Evolutionary conservation across 2,888 invertebrate species (phyloP).

Genomic region (Volucella zonaria): DNA sequence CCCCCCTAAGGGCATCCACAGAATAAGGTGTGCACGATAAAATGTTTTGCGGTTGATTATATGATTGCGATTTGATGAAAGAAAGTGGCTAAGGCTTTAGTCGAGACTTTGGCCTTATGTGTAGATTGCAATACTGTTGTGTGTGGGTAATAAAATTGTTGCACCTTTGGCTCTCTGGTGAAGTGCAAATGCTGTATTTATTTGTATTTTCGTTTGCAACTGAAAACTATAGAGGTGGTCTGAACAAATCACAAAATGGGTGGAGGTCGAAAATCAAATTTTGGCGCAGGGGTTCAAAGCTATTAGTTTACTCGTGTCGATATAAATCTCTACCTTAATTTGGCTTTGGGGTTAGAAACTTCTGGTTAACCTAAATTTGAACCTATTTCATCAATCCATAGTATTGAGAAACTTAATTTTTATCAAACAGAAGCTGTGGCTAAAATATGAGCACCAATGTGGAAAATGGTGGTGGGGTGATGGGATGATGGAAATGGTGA

Average conservation of each 20-base stretch:
- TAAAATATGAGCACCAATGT: too few relatives aligned
- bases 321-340: background rate
- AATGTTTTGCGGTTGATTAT: slow-evolving; percentile 73
- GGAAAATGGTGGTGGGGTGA: too few relatives aligned
- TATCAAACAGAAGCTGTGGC: too few relatives aligned
- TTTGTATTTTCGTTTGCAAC: slow-evolving; percentile 58
- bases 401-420: background rate
- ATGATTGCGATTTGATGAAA: slow-evolving; percentile 71
- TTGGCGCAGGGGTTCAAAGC: slow-evolving; percentile 35
- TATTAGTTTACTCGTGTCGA: slow-evolving; percentile 2
- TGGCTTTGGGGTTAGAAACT: background rate
- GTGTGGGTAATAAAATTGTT: slow-evolving; percentile 68
- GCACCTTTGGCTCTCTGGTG: slow-evolving; percentile 64
- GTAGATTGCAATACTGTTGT: slow-evolving; percentile 28
- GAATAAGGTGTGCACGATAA: slow-evolving; percentile 73
- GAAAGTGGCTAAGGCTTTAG: slow-evolving; percentile 59
- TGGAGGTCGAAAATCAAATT: slow-evolving; percentile 57
- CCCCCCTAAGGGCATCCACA: slow-evolving; percentile 62
- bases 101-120: slow-evolving; percentile 22
- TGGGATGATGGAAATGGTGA: too few relatives aligned
- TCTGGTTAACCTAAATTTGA: slow-evolving; percentile 10
- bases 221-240: slow-evolving; percentile 46
- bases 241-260: slow-evolving; percentile 31
- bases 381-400: background rate
- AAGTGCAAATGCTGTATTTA: slow-evolving; percentile 61